Evolutionary conservation across 2,797 vertebrate species (phyloP), one percentile per base, ranked within the genome.

Genomic region (Gobio occitaniae): DNA sequence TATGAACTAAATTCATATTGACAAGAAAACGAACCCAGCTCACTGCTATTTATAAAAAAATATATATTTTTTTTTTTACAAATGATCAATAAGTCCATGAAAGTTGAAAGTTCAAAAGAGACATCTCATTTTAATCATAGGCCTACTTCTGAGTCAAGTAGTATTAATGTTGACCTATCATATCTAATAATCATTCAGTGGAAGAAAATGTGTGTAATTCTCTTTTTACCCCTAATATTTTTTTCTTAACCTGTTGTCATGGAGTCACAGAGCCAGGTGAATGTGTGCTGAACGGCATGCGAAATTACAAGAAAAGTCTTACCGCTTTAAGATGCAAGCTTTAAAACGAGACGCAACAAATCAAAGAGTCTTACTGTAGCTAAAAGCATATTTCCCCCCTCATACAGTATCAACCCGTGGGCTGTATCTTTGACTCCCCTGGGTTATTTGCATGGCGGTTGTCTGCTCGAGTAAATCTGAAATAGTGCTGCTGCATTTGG

Each of bases 401-500:
- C 25, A 3, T 15, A 16, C 61, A 15, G 15, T 41, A 17, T 54
- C 72, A 36, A n/a, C 36, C 70, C 7, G 4, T 52, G 3, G 59
- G 50, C 56, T 66, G 50, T 54, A 38, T 48, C 9, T 61, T 15
- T 48, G 50, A 32, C 61, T 65, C 25, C 5, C 2, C 1, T 16
- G 25, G 61, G 13, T 63, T 83, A 32, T 86, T 68, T 87, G 71
- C 66, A 38, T 80, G 56, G 65, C 61, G 21, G 11, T 16, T 54
- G 56, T 71, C 82, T 70, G 29, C 76, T 19, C 21, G 68, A 78
- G 54, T 50, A 78, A 80, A 80, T 78, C 54, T 65, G 56, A 36
- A 77, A 80, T 59, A 50, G 38, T 12, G 25, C 70, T 29, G 17
- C 72, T 85, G 83, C 71, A 50, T 79, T 77, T 44, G 16, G 17